Evolutionary conservation across 2,113 vertebrate species (phyloP).

Genomic region (Hyla sarda): DNA sequence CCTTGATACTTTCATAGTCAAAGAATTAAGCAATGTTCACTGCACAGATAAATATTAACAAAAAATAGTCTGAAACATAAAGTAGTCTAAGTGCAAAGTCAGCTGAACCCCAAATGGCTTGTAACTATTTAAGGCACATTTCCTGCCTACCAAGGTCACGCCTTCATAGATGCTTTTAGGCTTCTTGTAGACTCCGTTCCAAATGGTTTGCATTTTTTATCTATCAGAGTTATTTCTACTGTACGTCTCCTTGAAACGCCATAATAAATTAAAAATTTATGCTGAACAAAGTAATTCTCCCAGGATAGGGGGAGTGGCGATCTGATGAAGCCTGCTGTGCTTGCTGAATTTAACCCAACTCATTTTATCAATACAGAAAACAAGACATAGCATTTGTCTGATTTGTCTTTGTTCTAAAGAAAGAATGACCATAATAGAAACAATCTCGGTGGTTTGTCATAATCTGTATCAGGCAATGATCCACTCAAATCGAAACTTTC

Average conservation of each 20-base stretch:
- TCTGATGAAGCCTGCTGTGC: slow-evolving; percentile 25
- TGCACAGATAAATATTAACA: neutral
- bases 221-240: slow-evolving; percentile 64
- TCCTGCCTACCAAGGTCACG: slow-evolving; percentile 41
- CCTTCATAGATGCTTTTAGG: slow-evolving; percentile 48
- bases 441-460: neutral
- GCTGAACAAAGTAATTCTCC: slow-evolving; percentile 62
- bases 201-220: slow-evolving; percentile 62
- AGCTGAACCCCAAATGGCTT: slow-evolving; percentile 11
- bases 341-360: slow-evolving; percentile 51
- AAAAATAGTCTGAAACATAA: slow-evolving; percentile 15
- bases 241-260: slow-evolving; percentile 64
- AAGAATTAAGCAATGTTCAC: neutral
- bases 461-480: neutral
- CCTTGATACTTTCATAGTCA: neutral
- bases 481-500: neutral
- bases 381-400: neutral
- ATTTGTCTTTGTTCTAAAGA: neutral
- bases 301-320: slow-evolving; percentile 38
- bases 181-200: slow-evolving; percentile 54
- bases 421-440: neutral
- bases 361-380: slow-evolving; percentile 19
- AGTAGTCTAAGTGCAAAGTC: slow-evolving; percentile 19
- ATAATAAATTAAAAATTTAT: slow-evolving; percentile 75
- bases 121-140: slow-evolving; percentile 15